A percentile compares a stretch with the other conserved stretches of the same genome.
Evolutionary conservation across 2,888 invertebrate species (phyloP).

Genomic region (Synergus laeviventris): DNA sequence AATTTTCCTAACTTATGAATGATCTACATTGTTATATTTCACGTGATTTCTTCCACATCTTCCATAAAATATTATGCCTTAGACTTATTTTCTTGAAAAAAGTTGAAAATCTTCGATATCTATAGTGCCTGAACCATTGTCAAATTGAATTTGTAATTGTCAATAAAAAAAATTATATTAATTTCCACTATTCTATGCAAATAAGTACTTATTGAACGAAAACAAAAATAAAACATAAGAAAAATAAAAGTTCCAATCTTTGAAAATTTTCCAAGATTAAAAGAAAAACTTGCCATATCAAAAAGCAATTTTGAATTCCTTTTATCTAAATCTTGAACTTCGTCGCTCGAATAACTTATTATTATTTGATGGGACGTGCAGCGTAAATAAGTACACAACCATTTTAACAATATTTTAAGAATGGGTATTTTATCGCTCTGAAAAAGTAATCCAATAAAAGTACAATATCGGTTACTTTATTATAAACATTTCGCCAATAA

Average conservation of each 20-base stretch:
- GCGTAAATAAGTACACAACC: slow-evolving; percentile 26
- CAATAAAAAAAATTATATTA: neutral
- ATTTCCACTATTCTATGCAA: neutral
- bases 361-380: slow-evolving; percentile 10
- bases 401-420: slow-evolving; percentile 35
- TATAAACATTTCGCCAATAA: slow-evolving; percentile 32
- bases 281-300: neutral
- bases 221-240: neutral
- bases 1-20: neutral
- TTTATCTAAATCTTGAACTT: neutral
- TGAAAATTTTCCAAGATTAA: neutral
- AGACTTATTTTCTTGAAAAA: neutral
- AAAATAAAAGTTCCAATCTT: neutral
- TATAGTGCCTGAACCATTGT: neutral
- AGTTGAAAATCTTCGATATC: slow-evolving; percentile 2
- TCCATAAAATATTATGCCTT: neutral
- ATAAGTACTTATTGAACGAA: slow-evolving; percentile 2
- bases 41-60: neutral
- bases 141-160: neutral
- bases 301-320: neutral
- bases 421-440: slow-evolving; percentile 28
- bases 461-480: slow-evolving; percentile 22
- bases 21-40: neutral
- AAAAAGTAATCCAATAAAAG: slow-evolving; percentile 37
- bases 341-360: neutral